phyloP scores from a whole-genome alignment of 2,113 vertebrate genomes.

The Hippolais icterina region DNA sequence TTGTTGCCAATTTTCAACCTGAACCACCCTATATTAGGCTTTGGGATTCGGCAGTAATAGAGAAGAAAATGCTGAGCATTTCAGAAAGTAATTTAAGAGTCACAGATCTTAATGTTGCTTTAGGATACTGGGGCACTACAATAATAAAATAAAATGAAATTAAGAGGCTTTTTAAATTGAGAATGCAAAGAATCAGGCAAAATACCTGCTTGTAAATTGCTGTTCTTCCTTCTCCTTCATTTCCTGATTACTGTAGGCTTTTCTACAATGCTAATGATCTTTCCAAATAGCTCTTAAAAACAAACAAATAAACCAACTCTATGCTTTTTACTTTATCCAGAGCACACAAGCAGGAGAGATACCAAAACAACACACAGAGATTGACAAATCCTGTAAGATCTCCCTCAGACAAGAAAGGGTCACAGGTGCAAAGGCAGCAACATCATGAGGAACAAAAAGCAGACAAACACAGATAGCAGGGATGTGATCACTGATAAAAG shows the following conservation, averaged over 20 bases:
- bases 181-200: background rate
- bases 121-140: background rate
- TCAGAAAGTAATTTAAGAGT: background rate
- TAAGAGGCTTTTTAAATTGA: background rate
- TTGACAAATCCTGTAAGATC: background rate
- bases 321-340: background rate
- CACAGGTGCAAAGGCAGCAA: background rate
- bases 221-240: background rate
- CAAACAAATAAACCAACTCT: background rate
- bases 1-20: background rate
- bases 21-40: background rate
- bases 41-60: background rate
- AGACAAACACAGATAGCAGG: background rate
- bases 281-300: background rate
- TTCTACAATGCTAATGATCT: background rate
- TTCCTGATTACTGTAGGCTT: constrained; percentile 3
- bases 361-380: background rate
- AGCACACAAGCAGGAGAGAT: background rate
- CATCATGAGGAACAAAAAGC: background rate
- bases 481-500: background rate
- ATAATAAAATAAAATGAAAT: background rate
- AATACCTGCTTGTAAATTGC: background rate
- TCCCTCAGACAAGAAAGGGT: background rate
- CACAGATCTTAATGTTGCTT: background rate
- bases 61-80: background rate